Percentiles rank a stretch among this genome's conserved stretches.
Conservation (phyloP, 2,113 vertebrate genomes). For the Salvelinus sp. region DNA sequence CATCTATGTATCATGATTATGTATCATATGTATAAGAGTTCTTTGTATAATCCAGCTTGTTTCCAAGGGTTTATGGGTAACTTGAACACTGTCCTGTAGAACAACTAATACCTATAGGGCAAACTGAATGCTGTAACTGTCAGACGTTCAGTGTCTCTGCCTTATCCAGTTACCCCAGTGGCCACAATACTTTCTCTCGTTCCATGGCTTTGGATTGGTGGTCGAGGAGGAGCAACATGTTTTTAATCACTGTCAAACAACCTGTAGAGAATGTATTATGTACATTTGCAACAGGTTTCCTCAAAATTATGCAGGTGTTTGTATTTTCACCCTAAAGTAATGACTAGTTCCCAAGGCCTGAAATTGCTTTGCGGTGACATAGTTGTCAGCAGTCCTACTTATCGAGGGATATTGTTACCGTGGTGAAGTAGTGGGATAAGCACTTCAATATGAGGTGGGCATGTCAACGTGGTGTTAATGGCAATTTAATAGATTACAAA, state of each 20-base stretch:
- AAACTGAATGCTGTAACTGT: too few species aligned
- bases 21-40: background rate
- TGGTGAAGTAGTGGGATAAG: conserved; percentile 17
- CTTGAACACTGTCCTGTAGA: background rate
- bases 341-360: conserved; percentile 9
- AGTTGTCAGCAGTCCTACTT: conserved; percentile 28
- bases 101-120: background rate
- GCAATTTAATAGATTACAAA: too few species aligned
- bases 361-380: conserved; percentile 22
- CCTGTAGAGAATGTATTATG: background rate
- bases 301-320: conserved; percentile 23
- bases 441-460: background rate
- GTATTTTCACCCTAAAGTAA: conserved; percentile 11
- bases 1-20: too few species aligned
- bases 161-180: too few species aligned
- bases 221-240: background rate
- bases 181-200: too few species aligned
- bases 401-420: conserved; percentile 36
- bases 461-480: too few species aligned
- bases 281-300: background rate
- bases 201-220: too few species aligned
- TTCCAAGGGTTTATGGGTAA: conserved; percentile 15
- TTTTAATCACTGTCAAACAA: background rate
- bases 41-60: background rate
- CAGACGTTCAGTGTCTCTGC: too few species aligned